phyloP scores from a whole-genome alignment of 1,140 invertebrate genomes.

The Leptinotarsa defecta region DNA sequence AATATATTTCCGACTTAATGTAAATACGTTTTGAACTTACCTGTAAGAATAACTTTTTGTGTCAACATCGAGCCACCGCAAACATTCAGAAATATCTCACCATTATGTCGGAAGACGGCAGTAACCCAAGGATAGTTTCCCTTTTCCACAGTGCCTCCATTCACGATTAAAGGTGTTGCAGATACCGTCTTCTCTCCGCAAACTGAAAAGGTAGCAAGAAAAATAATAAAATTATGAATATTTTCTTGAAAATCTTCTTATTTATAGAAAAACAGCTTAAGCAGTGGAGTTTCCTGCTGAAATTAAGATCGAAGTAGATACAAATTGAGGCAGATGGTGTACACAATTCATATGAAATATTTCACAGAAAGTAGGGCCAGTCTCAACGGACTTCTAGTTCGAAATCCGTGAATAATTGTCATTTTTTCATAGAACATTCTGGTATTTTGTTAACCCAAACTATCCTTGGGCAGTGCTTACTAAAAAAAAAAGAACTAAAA shows the following conservation, averaged over 20 bases:
- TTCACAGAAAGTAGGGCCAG: too few species aligned
- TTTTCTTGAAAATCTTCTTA: neutral
- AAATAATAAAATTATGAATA: conserved; percentile 12
- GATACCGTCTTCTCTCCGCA: conserved; percentile 43
- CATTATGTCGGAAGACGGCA: conserved; percentile 59
- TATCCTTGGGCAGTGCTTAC: too few species aligned
- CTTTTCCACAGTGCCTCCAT: conserved; percentile 52
- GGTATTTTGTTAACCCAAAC: too few species aligned
- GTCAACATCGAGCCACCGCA: conserved; percentile 45
- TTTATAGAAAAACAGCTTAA: neutral
- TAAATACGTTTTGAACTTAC: conserved; percentile 21
- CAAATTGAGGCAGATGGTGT: too few species aligned
- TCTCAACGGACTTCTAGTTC: too few species aligned
- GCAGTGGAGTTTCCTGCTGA: too few species aligned
- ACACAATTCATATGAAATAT: too few species aligned
- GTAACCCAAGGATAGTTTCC: conserved; percentile 64
- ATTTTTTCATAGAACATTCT: too few species aligned
- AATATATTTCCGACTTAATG: too few species aligned
- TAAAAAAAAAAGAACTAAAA: too few species aligned
- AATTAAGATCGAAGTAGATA: too few species aligned
- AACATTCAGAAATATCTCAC: conserved; percentile 27
- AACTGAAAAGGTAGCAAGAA: conserved; percentile 32
- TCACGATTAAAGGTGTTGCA: conserved; percentile 38
- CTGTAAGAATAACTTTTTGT: conserved; percentile 41
- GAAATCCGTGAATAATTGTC: too few species aligned